These are phyloP conservation scores for Chrysomallon squamiferum DNA, from an alignment of 1,140 invertebrate genomes.

Conservation along the genomic window DNA sequence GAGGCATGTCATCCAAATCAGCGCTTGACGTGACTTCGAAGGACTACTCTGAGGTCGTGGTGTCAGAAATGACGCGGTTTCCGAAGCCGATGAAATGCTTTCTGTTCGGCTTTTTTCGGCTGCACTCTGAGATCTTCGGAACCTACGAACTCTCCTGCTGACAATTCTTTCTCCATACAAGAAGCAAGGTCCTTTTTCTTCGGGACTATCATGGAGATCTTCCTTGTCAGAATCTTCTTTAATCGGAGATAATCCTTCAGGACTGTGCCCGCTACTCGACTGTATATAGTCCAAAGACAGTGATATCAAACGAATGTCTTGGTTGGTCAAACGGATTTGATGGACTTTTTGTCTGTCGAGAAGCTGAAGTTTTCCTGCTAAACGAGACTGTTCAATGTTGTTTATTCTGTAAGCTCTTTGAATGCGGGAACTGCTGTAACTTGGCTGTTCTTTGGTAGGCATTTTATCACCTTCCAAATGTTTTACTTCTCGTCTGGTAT, in stretches of 20 bases:
- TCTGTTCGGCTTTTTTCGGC: constrained; percentile 23
- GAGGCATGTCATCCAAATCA: constrained; percentile 18
- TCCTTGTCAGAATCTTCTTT: constrained; percentile 13
- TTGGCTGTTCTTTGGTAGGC: constrained; percentile 34
- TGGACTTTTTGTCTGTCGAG: constrained; percentile 49
- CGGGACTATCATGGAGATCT: constrained; percentile 10
- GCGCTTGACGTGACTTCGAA: constrained; percentile 15
- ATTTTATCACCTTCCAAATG: constrained; percentile 15
- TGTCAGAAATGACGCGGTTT: constrained; percentile 14
- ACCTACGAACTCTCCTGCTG: constrained; percentile 38
- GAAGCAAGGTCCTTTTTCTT: constrained; percentile 34
- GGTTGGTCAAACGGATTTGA: constrained; percentile 42
- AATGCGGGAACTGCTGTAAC: constrained; percentile 47
- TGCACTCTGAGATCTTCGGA: constrained; percentile 37
- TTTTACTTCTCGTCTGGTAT: too few relatives aligned
- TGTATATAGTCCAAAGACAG: constrained; percentile 51
- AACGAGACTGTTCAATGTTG: constrained; percentile 37
- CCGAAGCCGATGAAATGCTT: constrained; percentile 19
- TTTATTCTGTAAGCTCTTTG: constrained; percentile 49
- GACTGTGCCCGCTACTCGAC: constrained; percentile 46
- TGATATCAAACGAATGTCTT: constrained; percentile 51
- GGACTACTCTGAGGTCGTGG: constrained; percentile 48
- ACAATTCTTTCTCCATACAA: constrained; percentile 51
- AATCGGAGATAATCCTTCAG: constrained; percentile 40
- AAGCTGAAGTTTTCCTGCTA: constrained; percentile 38